Percentiles rank a stretch among this genome's conserved stretches.
Conservation (phyloP, 2,113 vertebrate genomes). For the Equus quagga region DNA sequence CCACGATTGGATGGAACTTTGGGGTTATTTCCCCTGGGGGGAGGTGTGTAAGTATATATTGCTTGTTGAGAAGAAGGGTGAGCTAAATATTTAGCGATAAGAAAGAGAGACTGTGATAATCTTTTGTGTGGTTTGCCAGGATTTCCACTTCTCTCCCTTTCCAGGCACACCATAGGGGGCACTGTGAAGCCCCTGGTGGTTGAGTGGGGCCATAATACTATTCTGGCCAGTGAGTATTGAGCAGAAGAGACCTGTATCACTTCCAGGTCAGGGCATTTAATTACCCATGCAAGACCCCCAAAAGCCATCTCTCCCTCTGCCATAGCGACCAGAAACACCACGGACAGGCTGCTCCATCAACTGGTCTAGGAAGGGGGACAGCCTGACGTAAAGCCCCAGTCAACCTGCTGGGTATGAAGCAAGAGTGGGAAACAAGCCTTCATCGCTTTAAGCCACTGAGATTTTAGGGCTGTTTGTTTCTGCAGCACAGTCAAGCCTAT, state of each 20-base stretch:
- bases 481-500: neutral
- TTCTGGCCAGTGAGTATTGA: neutral
- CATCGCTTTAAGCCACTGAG: neutral
- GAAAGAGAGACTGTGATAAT: neutral
- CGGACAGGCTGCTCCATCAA: accelerated
- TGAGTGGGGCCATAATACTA: neutral
- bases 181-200: neutral
- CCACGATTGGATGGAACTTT: neutral
- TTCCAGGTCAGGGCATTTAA: neutral
- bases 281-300: neutral
- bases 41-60: neutral
- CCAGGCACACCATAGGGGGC: too few species aligned
- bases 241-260: neutral
- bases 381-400: neutral
- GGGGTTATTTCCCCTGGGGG: neutral
- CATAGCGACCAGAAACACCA: neutral
- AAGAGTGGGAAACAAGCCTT: neutral
- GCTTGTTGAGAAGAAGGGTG: neutral
- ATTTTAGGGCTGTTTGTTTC: neutral
- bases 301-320: neutral
- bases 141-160: neutral
- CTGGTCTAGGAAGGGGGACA: neutral
- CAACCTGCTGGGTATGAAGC: neutral
- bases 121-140: neutral
- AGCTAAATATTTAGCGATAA: neutral